Evolutionary conservation across 2,113 vertebrate genomes (phyloP).

Genomic region (Petrocephalus zakoni): DNA sequence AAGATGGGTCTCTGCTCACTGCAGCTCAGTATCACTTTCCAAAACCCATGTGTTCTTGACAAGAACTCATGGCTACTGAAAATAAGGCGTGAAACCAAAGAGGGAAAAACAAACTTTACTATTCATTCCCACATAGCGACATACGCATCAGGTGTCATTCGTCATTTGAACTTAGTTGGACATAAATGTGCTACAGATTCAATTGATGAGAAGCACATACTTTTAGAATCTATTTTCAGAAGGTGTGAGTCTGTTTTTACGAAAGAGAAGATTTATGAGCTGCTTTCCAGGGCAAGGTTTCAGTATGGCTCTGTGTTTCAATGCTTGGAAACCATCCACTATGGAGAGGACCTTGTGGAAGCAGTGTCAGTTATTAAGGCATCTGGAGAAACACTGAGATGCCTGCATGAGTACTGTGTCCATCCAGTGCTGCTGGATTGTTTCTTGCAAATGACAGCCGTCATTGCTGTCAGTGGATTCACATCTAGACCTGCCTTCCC

Average conservation of each 20-base stretch:
- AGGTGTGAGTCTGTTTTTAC: conserved; percentile 60
- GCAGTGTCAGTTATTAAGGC: conserved; percentile 63
- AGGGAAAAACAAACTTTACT: conserved; percentile 53
- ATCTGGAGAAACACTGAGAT: conserved; percentile 47
- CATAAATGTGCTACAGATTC: conserved; percentile 17
- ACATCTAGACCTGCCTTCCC: conserved; percentile 60
- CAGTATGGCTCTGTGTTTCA: conserved; percentile 67
- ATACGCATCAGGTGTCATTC: conserved; percentile 64
- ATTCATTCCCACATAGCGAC: conserved; percentile 57
- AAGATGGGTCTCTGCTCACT: conserved; percentile 56
- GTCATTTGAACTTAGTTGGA: conserved; percentile 14
- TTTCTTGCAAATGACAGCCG: conserved; percentile 71
- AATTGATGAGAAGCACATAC: conserved; percentile 61
- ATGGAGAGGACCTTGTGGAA: conserved; percentile 70
- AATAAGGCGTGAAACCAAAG: conserved; percentile 52
- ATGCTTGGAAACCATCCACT: conserved; percentile 62
- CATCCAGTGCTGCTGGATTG: conserved; percentile 77
- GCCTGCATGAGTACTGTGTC: conserved; percentile 66
- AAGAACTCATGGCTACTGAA: conserved; percentile 54
- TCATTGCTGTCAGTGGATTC: conserved; percentile 43
- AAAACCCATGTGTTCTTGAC: conserved; percentile 56
- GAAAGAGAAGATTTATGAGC: conserved; percentile 58
- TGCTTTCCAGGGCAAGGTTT: conserved; percentile 64
- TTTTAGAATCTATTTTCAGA: conserved; percentile 49
- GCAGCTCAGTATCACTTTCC: conserved; percentile 63